These are phyloP conservation scores for Heliangelus exortis DNA, from an alignment of 2,797 vertebrate genomes.

Conservation along the genomic window DNA sequence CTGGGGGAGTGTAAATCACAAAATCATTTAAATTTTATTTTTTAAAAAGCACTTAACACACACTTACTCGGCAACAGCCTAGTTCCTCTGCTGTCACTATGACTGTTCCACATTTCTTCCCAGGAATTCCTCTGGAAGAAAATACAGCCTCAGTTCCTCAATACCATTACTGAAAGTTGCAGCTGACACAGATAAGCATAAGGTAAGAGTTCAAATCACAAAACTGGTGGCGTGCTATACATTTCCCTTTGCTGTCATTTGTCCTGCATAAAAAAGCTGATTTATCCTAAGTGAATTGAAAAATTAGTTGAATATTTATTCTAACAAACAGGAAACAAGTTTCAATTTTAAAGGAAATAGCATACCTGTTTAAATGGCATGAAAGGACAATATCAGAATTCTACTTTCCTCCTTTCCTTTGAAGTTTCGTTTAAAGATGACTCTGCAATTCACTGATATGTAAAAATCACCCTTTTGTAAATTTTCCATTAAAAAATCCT, in stretches of 20 bases:
- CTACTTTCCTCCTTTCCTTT: not conserved
- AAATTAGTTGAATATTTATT: not conserved
- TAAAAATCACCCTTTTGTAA: not conserved
- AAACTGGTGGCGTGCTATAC: not conserved
- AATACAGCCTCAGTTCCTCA: not conserved
- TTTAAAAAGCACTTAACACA: not conserved
- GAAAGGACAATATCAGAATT: not conserved
- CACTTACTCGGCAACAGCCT: slow-evolving; percentile 93
- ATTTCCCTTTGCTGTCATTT: not conserved
- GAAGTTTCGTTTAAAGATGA: not conserved
- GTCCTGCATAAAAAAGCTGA: not conserved
- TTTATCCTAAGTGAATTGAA: not conserved
- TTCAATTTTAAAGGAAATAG: not conserved
- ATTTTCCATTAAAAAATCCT: not conserved
- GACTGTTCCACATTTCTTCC: slow-evolving; percentile 87
- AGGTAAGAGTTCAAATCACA: not conserved
- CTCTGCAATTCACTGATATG: not conserved
- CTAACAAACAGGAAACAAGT: not conserved
- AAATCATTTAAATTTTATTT: not conserved
- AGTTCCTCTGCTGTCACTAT: slow-evolving; percentile 95
- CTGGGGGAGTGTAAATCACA: not conserved
- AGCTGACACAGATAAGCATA: not conserved
- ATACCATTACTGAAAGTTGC: not conserved
- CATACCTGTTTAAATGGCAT: not conserved
- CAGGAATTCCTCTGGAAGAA: slow-evolving; percentile 82